Evolutionary conservation across 2,888 invertebrate genomes (phyloP), one percentile per base, ranked within the genome.

Genomic region (Agriopis marginaria): DNA sequence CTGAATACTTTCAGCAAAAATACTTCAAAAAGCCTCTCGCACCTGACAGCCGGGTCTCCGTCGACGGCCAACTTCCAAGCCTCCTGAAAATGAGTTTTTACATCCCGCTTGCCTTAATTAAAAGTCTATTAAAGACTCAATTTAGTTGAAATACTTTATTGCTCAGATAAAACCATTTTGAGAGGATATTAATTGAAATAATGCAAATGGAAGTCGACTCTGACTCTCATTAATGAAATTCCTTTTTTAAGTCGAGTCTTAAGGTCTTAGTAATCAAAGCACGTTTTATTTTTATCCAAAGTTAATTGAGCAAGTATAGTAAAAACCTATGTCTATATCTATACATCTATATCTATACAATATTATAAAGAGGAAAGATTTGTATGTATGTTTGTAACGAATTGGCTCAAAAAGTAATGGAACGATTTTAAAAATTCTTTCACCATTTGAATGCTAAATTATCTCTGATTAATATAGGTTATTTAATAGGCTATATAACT

Each of bases 101-200:
- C 49, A 65, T 60, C 61, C 61, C 63, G n/a, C 63, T 53, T 55
- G 45, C 61, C 49, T 73, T 73, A 73, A 72, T 75, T 75, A 75
- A 75, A 75, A 68, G 63, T 71, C 69, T 68, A 75, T 73, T 67
- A 73, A 70, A 68, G 63, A 60, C 63, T 70, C 70, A 59, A 72
- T 68, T 72, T 54, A 12, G 54, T 60, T 53, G 42, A 63, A 74
- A 70, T 66, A 65, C 64, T 68, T 72, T 66, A 66, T 59, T 53
- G 62, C 64, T 60, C 49, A 55, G 63, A 60, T 63, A 49, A 68
- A 68, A 68, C 54, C 63, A 51, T 66, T 69, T 56, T 56, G 54
- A 66, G 63, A 49, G 39, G 55, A 68, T 63, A 66, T 68, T 71
- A 71, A 75, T 73, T 70, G 68, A 65, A 70, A 72, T 71, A 71